A percentile compares a stretch with the other conserved stretches of the same genome.
phyloP scores from a whole-genome alignment of 2,888 invertebrate genomes.

The Erebia aethiops region DNA sequence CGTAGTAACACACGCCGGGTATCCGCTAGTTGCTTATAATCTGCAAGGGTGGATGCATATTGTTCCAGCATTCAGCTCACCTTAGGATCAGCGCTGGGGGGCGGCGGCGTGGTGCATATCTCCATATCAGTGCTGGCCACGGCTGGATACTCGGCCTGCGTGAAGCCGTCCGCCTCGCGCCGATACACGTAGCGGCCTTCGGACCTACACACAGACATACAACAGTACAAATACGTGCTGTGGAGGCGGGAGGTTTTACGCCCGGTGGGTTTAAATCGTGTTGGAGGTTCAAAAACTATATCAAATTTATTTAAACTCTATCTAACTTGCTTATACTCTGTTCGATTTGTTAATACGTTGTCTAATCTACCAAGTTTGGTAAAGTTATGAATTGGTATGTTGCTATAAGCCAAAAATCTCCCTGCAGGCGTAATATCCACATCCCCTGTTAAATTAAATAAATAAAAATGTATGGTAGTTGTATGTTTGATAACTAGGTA shows the following conservation, averaged over 20 bases:
- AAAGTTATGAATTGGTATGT: no score
- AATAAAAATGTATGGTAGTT: no score
- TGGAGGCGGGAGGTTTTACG: constrained; percentile 27
- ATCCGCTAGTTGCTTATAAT: not conserved
- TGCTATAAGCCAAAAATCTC: no score
- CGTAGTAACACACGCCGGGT: no score
- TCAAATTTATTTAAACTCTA: not conserved
- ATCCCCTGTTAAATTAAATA: no score
- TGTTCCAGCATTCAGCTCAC: not conserved
- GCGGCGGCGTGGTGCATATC: constrained; percentile 78
- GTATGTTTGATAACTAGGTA: no score
- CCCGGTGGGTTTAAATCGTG: constrained; percentile 47
- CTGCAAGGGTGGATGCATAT: not conserved
- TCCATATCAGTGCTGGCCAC: constrained; percentile 77
- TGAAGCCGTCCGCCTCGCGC: constrained; percentile 80
- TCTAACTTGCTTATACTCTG: not conserved
- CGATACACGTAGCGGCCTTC: constrained; percentile 85
- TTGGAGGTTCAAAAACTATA: constrained; percentile 14
- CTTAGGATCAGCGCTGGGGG: constrained; percentile 55
- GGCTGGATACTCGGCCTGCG: constrained; percentile 85
- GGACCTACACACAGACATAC: constrained; percentile 69
- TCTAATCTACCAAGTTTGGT: no score
- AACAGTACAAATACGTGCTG: constrained; percentile 47
- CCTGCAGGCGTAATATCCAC: no score
- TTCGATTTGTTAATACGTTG: no score